Percentiles rank a stretch among this genome's conserved stretches.
Conservation (phyloP, 2,888 invertebrate genomes). For the Rhodophaea formosa region DNA sequence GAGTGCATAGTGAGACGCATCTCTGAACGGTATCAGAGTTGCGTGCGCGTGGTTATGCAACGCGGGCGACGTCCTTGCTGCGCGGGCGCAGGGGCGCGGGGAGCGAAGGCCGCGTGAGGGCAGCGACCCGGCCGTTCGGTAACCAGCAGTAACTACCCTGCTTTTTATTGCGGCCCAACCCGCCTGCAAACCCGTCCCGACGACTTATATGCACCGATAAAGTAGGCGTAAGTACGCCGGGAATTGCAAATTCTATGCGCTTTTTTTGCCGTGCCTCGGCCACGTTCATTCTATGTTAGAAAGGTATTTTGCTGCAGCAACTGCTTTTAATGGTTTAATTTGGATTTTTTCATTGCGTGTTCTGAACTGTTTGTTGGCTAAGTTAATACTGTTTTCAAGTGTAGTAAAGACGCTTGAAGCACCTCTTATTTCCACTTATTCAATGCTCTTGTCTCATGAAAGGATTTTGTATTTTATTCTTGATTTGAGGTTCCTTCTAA, state of each 20-base stretch:
- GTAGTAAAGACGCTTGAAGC: too few relatives aligned
- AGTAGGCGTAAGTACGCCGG: constrained; percentile 51
- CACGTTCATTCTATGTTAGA: constrained; percentile 11
- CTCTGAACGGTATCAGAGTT: constrained; percentile 64
- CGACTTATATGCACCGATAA: constrained; percentile 58
- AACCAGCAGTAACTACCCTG: constrained; percentile 53
- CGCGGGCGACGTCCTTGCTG: constrained; percentile 71
- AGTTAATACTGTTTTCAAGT: too few relatives aligned
- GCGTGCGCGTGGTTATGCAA: constrained; percentile 74
- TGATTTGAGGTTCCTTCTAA: too few relatives aligned
- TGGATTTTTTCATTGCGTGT: background rate
- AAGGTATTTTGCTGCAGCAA: background rate
- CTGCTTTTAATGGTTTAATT: constrained; percentile 14
- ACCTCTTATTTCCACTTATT: too few relatives aligned
- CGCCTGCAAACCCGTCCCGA: constrained; percentile 55
- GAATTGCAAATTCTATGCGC: constrained; percentile 48
- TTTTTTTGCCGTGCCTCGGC: constrained; percentile 29
- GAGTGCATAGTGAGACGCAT: constrained; percentile 42
- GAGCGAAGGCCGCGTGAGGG: constrained; percentile 69
- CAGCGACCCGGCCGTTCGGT: constrained; percentile 54
- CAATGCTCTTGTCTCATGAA: too few relatives aligned
- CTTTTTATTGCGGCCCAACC: constrained; percentile 51
- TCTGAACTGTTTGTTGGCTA: too few relatives aligned
- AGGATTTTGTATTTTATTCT: too few relatives aligned
- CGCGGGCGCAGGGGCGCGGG: constrained; percentile 46